Evolutionary conservation across 2,888 invertebrate genomes (phyloP).

Genomic region (Chrysina gloriosa): DNA sequence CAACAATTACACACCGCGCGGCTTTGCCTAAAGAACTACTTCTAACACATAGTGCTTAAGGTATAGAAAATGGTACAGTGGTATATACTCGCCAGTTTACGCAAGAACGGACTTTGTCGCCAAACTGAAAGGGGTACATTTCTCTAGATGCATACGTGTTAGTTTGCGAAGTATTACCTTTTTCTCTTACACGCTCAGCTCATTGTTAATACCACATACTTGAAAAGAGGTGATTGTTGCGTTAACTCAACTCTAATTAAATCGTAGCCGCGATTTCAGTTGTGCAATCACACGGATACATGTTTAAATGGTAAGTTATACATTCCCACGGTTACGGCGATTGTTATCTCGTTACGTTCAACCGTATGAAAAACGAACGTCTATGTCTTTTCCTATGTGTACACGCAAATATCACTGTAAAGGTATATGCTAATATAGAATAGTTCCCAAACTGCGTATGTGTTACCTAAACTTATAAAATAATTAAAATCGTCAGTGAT

Average conservation of each 20-base stretch:
- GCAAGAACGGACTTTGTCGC: slow-evolving; percentile 10
- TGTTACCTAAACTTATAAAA: too few species aligned
- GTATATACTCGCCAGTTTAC: slow-evolving; percentile 6
- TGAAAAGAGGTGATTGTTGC: slow-evolving; percentile 32
- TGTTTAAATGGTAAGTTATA: slow-evolving; percentile 42
- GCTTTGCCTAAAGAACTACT: background rate
- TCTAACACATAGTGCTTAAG: background rate
- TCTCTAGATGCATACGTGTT: slow-evolving; percentile 14
- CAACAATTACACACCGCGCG: slow-evolving; percentile 10
- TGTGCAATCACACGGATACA: slow-evolving; percentile 42
- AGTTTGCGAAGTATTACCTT: slow-evolving; percentile 1
- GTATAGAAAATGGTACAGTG: slow-evolving; percentile 1
- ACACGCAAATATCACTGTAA: background rate
- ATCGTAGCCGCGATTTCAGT: slow-evolving; percentile 37
- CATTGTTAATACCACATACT: slow-evolving; percentile 14
- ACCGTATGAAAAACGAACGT: slow-evolving; percentile 21
- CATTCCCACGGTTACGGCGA: slow-evolving; percentile 45
- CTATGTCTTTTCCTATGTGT: slow-evolving; percentile 18
- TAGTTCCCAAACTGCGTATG: background rate
- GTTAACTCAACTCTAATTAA: slow-evolving; percentile 38
- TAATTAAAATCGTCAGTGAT: too few species aligned
- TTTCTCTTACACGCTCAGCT: background rate
- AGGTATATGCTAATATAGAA: background rate
- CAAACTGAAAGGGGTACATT: slow-evolving; percentile 20
- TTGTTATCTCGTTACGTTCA: slow-evolving; percentile 42